Evolutionary conservation across 2,797 vertebrate genomes (phyloP).

Genomic region (Danio jaintianensis): DNA sequence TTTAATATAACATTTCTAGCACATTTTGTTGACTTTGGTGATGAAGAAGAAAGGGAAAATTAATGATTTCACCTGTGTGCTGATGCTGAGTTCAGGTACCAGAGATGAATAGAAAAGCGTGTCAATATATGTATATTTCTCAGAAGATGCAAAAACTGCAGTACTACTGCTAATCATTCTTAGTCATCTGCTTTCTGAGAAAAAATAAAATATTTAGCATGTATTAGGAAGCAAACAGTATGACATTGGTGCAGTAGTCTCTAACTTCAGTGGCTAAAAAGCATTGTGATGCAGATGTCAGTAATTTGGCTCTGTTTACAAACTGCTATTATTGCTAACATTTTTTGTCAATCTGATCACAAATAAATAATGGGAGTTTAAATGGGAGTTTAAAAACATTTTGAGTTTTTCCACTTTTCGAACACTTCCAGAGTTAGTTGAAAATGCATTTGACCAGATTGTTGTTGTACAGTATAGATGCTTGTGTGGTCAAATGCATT

Average conservation of each 20-base stretch:
- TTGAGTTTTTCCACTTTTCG: too few relatives aligned
- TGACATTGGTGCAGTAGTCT: neutral
- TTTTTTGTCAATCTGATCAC: too few relatives aligned
- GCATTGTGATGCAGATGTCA: too few relatives aligned
- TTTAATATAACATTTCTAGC: neutral
- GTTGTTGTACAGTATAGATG: too few relatives aligned
- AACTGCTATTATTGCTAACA: too few relatives aligned
- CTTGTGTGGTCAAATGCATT: too few relatives aligned
- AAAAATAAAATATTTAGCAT: neutral
- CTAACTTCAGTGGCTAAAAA: too few relatives aligned
- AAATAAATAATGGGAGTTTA: too few relatives aligned
- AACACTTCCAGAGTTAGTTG: too few relatives aligned
- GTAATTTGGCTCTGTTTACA: too few relatives aligned
- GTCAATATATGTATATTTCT: neutral
- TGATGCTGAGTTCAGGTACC: neutral
- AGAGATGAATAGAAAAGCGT: neutral
- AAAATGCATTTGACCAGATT: too few relatives aligned
- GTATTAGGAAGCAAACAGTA: neutral
- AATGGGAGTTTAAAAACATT: too few relatives aligned
- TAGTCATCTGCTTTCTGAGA: neutral
- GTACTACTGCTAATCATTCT: neutral
- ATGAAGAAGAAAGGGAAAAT: neutral
- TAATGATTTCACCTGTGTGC: slow-evolving; percentile 5
- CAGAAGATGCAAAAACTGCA: neutral
- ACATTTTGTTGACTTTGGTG: neutral